Evolutionary conservation across 2,113 vertebrate genomes (phyloP), one percentile per base, ranked within the genome.

Genomic region (Cavia porcellus): DNA sequence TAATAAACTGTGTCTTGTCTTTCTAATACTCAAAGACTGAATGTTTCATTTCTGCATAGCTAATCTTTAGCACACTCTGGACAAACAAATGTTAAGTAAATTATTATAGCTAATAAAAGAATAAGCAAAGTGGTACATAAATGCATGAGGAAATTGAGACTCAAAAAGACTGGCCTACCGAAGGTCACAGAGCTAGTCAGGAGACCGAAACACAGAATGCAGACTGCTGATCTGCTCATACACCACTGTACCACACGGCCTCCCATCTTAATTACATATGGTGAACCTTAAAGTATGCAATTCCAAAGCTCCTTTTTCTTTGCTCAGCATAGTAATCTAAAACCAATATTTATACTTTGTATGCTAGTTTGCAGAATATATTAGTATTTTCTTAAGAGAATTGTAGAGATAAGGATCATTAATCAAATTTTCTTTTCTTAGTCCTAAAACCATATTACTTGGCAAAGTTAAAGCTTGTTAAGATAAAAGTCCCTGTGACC

Each of bases 381-480:
- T 70, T 82, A 80, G 17, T 45, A 80, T 86, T 94, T 83, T 87
- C n/a, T 80, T 89, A 94, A 89, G 72, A 89, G 42, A 93, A 93
- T 75, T 85, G 8, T 11, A 91, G 32, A 68, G 68, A 75, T 57
- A 92, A 80, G 13, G 25, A 89, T 52, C 55, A 92, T 81, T 42
- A 95, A 82, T 84, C 94, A 83, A 95, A 89, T 52, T 88, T 72
- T 38, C 28, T 64, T 86, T 95, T 89, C 30, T 84, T 88, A 89
- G 13, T 72, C 22, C 42, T 59, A 75, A 90, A 95, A 42, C 20
- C 14, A 68, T 70, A 11, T 88, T 90, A 86, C 25, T 79, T 83
- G 86, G 52, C 30, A 50, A 88, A 87, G 90, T 80, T 61, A 95
- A 79, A 22, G 1, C 32, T 47, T 89, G 8, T 77, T 89, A 93